A percentile compares a stretch with the other conserved stretches of the same genome.
Evolutionary conservation across 2,888 invertebrate species (phyloP).

Genomic region (Drosophila anomalata): DNA sequence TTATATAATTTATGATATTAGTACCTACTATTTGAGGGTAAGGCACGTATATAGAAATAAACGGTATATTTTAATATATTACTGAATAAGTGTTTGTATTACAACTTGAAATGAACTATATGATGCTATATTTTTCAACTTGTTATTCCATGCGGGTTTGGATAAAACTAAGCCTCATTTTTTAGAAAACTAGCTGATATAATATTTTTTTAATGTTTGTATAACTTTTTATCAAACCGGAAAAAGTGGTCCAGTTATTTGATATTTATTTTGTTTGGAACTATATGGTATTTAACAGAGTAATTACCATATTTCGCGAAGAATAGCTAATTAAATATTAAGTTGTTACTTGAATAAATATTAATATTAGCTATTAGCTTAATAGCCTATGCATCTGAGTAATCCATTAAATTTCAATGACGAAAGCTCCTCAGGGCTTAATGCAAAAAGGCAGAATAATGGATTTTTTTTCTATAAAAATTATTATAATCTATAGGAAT

Average conservation of each 20-base stretch:
- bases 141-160: neutral
- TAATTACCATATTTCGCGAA: slow-evolving; percentile 7
- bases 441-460: slow-evolving; percentile 14
- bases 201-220: too few species aligned
- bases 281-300: neutral
- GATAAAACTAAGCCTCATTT: neutral
- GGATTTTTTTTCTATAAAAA: neutral
- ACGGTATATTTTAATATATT: too few species aligned
- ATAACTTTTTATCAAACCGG: neutral
- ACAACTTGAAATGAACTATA: neutral
- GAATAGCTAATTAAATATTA: slow-evolving; percentile 28
- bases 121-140: too few species aligned
- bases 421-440: slow-evolving; percentile 14
- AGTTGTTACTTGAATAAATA: neutral
- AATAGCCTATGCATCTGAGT: slow-evolving; percentile 18
- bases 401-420: slow-evolving; percentile 22
- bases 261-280: neutral
- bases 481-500: neutral
- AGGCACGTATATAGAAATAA: too few species aligned
- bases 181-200: neutral
- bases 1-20: slow-evolving; percentile 19
- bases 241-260: neutral
- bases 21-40: neutral
- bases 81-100: neutral
- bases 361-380: neutral